phyloP scores from a whole-genome alignment of 1,140 invertebrate genomes.

The Helicorthomorpha holstii region DNA sequence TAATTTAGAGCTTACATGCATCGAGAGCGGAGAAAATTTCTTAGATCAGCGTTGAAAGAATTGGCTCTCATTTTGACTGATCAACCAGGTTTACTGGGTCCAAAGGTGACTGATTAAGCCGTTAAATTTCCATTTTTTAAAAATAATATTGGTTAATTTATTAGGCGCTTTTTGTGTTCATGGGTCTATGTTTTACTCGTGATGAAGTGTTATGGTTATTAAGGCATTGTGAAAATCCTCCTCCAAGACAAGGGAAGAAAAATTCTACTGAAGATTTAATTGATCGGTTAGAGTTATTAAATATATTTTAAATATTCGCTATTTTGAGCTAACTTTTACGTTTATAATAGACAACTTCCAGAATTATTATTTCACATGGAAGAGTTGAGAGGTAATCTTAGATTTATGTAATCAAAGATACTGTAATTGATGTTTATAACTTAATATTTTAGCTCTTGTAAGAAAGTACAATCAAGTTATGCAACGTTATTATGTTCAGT shows the following conservation, averaged over 20 bases:
- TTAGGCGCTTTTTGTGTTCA: slow-evolving; percentile 82
- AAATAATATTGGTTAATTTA: slow-evolving; percentile 11
- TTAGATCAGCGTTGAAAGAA: slow-evolving; percentile 88
- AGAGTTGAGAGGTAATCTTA: slow-evolving; percentile 52
- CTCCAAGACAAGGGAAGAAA: slow-evolving; percentile 63
- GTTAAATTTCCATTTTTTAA: neutral
- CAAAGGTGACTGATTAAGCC: slow-evolving; percentile 40
- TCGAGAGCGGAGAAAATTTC: slow-evolving; percentile 86
- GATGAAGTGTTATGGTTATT: slow-evolving; percentile 96
- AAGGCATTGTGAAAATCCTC: slow-evolving; percentile 88
- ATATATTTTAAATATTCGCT: neutral
- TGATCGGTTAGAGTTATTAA: slow-evolving; percentile 30
- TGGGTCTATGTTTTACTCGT: slow-evolving; percentile 81
- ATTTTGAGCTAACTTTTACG: neutral
- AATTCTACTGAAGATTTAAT: slow-evolving; percentile 75
- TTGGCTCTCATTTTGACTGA: slow-evolving; percentile 88
- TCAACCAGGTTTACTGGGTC: slow-evolving; percentile 90
- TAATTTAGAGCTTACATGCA: slow-evolving; percentile 53
- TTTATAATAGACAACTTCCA: slow-evolving; percentile 56
- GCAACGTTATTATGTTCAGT: slow-evolving; percentile 95
- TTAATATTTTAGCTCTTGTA: slow-evolving; percentile 45
- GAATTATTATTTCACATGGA: slow-evolving; percentile 97
- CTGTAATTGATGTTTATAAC: neutral
- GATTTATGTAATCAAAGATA: neutral
- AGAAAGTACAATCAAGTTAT: slow-evolving; percentile 92